Evolutionary conservation across 2,888 invertebrate species (phyloP).

Genomic region (Phyllotreta cruciferae): DNA sequence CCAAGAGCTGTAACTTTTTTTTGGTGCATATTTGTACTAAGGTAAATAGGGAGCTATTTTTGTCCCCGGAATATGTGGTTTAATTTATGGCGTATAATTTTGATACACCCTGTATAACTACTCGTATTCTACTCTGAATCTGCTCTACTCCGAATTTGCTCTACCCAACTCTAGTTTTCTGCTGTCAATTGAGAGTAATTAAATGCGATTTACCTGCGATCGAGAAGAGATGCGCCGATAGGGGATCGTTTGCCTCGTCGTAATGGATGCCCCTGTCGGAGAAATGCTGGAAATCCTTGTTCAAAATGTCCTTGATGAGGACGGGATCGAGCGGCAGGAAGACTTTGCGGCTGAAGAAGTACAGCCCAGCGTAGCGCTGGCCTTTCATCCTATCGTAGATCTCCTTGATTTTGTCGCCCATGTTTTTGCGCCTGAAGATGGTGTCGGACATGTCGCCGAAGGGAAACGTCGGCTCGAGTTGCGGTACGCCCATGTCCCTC

Average conservation of each 20-base stretch:
- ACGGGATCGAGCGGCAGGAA: constrained; percentile 69
- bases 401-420: constrained; percentile 69
- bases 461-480: constrained; percentile 67
- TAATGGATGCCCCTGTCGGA: constrained; percentile 70
- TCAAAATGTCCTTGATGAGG: constrained; percentile 66
- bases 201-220: constrained; percentile 51
- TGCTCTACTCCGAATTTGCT: no score
- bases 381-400: constrained; percentile 63
- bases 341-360: constrained; percentile 68
- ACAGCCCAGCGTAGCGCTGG: constrained; percentile 65
- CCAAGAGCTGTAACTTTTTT: no score
- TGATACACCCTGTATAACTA: no score
- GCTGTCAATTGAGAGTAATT: no score
- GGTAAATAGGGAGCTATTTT: no score
- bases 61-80: no score
- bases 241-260: constrained; percentile 67
- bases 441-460: constrained; percentile 69
- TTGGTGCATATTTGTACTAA: no score
- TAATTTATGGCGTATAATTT: no score
- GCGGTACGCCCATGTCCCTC: constrained; percentile 65
- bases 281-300: constrained; percentile 68
- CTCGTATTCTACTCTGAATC: no score
- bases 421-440: constrained; percentile 64
- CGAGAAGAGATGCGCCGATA: constrained; percentile 68
- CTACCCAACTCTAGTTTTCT: no score